Conservation (phyloP, 2,888 invertebrate genomes). For the Drosophila koepferae region DNA sequence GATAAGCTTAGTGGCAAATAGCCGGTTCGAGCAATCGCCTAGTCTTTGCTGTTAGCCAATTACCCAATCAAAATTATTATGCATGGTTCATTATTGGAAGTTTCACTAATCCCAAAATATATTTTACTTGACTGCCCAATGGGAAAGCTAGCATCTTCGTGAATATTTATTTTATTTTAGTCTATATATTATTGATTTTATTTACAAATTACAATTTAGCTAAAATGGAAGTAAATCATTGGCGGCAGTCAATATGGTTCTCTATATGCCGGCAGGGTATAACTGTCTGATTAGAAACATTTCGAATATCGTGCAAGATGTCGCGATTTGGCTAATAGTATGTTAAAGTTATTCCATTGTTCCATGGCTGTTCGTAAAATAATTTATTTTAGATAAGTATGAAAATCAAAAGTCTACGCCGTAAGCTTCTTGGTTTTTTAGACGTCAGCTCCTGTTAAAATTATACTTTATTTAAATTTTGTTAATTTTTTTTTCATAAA, state of each 20-base stretch:
- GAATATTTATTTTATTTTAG: neutral
- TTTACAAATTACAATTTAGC: neutral
- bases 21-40: neutral
- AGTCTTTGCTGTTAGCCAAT: neutral
- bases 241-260: too few relatives aligned
- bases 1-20: neutral
- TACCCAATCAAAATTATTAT: neutral
- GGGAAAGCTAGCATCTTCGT: neutral
- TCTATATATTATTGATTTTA: neutral
- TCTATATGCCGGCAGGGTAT: too few relatives aligned
- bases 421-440: too few relatives aligned
- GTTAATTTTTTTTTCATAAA: neutral
- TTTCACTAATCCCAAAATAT: neutral
- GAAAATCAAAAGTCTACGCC: too few relatives aligned
- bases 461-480: neutral
- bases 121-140: neutral
- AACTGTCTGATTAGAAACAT: too few relatives aligned
- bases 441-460: neutral
- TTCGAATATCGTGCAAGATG: too few relatives aligned
- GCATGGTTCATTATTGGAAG: neutral
- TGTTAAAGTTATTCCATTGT: too few relatives aligned
- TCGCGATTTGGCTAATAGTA: too few relatives aligned
- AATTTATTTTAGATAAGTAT: too few relatives aligned
- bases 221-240: too few relatives aligned
- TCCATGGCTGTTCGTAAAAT: too few relatives aligned